Base-by-base conservation (phyloP, 2,113 vertebrate genomes). In the Neolamprologus devosi region DNA sequence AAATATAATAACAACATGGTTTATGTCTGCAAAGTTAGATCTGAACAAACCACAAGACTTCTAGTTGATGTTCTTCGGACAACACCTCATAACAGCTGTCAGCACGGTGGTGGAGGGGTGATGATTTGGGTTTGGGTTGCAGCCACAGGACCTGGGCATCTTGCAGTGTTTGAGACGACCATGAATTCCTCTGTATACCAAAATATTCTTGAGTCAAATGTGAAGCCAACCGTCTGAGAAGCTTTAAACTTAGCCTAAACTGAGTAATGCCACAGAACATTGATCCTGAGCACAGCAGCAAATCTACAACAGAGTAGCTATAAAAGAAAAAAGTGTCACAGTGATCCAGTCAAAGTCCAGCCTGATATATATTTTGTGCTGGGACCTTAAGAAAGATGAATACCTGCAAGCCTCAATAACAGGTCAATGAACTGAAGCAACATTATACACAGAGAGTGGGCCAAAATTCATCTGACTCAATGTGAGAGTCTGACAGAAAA, bases 41-140 rank as follows among this genome's bases (percentile, higher is more conserved):
- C 58, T 63, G 16, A 63, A 63, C 58, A 35, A 63, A 63, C 58
- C 58, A 35, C 16, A 35, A 63, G 58, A 63, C 16, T 35, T 63
- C 28, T 35, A 33, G 28, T 63, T 63, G 30, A 63, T 63, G 58
- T 35, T 63, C 58, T 35, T 19, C 1, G 0, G 9, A 35, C 16
- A 63, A 63, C 30, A 60, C 16, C 1, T 33, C 57, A 7, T 40
- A 40, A 37, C 63, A 68, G n/a, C 63, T 40, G 19, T 68, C 63
- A 68, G 63, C 65, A 70, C 8, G 2, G n/a, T 1, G 35, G 65
- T 42, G 65, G n/a, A 70, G 65, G 8, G 35, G 1, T 14, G 65
- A 42, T 3, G 65, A 42, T 70, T 70, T 23, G 65, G 63, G 35
- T 14, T 42, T 42, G 35, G n/a, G 35, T 42, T 70, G 37, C 8